phyloP scores from a whole-genome alignment of 2,113 vertebrate species.

The Thamnaconus septentrionalis region DNA sequence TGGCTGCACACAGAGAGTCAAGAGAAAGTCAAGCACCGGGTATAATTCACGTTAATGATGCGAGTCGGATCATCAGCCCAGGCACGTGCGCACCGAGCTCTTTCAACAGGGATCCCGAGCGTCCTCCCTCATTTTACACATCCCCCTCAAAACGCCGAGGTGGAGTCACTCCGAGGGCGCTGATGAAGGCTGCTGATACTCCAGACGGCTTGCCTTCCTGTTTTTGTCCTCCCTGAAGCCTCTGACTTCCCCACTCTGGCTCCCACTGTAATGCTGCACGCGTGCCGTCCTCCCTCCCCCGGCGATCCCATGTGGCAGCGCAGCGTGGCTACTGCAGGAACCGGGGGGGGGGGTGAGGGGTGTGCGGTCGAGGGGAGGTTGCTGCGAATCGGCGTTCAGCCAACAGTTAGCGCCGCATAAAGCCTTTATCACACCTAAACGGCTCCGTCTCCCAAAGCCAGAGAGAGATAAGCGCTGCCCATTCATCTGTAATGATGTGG shows the following conservation, averaged over 20 bases:
- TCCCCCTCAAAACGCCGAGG: constrained; percentile 12
- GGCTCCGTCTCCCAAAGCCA: constrained; percentile 65
- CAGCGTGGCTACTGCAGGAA: constrained; percentile 42
- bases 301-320: constrained; percentile 30
- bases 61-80: constrained; percentile 44
- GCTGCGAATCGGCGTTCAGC: constrained; percentile 41
- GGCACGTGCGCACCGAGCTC: constrained; percentile 24
- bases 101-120: constrained; percentile 20
- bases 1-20: no score
- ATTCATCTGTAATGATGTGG: constrained; percentile 70
- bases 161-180: constrained; percentile 32
- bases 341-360: constrained; percentile 33
- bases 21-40: constrained; percentile 28
- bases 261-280: constrained; percentile 23
- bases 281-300: constrained; percentile 19
- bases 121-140: constrained; percentile 15
- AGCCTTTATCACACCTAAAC: constrained; percentile 76
- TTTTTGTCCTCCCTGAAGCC: constrained; percentile 24
- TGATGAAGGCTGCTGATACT: constrained; percentile 22
- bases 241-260: constrained; percentile 29
- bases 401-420: constrained; percentile 67
- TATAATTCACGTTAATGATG: constrained; percentile 50
- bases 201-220: constrained; percentile 19
- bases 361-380: no score
- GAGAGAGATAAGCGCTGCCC: constrained; percentile 66